These are phyloP conservation scores for Cydia fagiglandana DNA, from an alignment of 1,140 invertebrate genomes.

Conservation along the genomic window DNA sequence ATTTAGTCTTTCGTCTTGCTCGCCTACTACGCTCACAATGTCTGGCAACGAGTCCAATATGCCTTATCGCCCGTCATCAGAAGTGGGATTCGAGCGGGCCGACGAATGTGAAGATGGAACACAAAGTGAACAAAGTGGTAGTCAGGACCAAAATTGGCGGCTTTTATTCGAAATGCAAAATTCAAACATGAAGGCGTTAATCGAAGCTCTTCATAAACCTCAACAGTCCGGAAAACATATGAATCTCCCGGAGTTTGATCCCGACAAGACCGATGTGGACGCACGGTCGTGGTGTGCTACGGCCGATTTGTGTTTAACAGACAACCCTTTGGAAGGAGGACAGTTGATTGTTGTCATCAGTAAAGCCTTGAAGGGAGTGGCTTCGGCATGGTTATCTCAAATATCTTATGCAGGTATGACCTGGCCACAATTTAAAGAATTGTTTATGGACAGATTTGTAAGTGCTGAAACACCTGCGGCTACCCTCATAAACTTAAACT, in stretches of 20 bases:
- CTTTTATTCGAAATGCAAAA: conserved; percentile 42
- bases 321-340: conserved; percentile 33
- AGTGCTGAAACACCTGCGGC: conserved; percentile 30
- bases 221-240: not conserved
- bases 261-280: conserved; percentile 39
- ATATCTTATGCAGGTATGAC: conserved; percentile 51
- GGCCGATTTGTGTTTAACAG: conserved; percentile 40
- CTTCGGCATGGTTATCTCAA: conserved; percentile 50
- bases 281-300: conserved; percentile 39
- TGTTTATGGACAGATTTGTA: conserved; percentile 36
- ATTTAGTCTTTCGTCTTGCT: too few species aligned
- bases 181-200: conserved; percentile 37
- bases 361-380: conserved; percentile 41
- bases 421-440: conserved; percentile 46
- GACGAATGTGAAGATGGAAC: too few species aligned
- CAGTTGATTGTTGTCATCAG: conserved; percentile 39
- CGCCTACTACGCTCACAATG: too few species aligned
- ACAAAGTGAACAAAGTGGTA: too few species aligned
- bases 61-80: too few species aligned
- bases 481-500: conserved; percentile 36
- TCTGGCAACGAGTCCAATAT: too few species aligned
- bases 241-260: conserved; percentile 37
- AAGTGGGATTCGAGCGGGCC: too few species aligned
- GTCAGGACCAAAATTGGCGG: conserved; percentile 28
- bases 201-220: conserved; percentile 36